phyloP scores from a whole-genome alignment of 2,797 vertebrate species.

The Sebastes ruberrimus region DNA sequence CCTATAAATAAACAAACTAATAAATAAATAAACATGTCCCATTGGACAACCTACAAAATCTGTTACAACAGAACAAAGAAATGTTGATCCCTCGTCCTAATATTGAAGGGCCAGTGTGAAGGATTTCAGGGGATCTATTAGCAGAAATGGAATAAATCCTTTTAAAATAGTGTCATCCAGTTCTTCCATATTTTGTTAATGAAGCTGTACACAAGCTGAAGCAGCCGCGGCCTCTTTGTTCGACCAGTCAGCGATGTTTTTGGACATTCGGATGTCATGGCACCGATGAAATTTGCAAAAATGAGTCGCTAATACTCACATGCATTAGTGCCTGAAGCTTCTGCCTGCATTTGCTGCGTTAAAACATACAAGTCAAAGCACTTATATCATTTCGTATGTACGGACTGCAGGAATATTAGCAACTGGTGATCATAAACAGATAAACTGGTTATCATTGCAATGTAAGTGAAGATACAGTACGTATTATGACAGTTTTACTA shows the following conservation, averaged over 20 bases:
- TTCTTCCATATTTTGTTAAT: not conserved
- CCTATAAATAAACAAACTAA: not conserved
- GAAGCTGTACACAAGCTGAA: not conserved
- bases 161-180: not conserved
- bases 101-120: not conserved
- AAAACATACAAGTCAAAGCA: not conserved
- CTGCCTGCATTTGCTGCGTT: fast-evolving
- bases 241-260: not conserved
- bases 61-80: not conserved
- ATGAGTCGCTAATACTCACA: fast-evolving
- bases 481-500: fast-evolving
- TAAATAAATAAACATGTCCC: not conserved
- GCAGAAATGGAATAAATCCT: not conserved
- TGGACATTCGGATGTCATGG: not conserved
- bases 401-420: not conserved
- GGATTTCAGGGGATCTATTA: not conserved
- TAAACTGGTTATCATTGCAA: not conserved
- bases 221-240: fast-evolving
- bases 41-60: not conserved
- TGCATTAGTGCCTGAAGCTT: not conserved
- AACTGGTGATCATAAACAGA: not conserved
- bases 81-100: not conserved
- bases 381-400: not conserved
- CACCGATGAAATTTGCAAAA: not conserved
- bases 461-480: not conserved